Conservation (phyloP, 2,888 invertebrate species). For the Melanotus villosus region DNA sequence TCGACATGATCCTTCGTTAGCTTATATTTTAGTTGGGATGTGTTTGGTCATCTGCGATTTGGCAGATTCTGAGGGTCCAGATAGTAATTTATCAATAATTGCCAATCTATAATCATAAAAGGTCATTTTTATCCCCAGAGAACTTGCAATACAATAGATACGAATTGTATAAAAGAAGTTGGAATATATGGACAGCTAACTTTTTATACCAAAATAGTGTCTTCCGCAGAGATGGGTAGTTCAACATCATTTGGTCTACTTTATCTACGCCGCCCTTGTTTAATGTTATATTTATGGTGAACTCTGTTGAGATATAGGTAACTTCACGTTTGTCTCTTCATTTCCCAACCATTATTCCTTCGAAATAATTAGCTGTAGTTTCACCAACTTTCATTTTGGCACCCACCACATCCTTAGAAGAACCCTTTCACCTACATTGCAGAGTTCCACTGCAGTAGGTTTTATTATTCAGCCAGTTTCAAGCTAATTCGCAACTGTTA, state of each 20-base stretch:
- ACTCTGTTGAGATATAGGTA: background rate
- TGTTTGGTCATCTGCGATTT: background rate
- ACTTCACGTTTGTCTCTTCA: background rate
- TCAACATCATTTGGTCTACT: too few relatives aligned
- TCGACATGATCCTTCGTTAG: background rate
- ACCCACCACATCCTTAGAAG: background rate
- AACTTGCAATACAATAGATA: background rate
- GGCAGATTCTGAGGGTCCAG: background rate
- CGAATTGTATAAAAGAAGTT: background rate
- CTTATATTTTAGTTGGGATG: background rate
- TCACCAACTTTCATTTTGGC: too few relatives aligned
- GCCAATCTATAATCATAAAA: background rate
- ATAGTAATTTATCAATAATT: background rate
- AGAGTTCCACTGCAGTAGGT: conserved; percentile 11
- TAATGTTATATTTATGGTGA: too few relatives aligned
- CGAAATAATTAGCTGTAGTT: background rate
- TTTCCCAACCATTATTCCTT: background rate
- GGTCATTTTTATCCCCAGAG: background rate
- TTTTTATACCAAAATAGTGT: background rate
- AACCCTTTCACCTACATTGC: background rate
- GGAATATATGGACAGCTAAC: background rate
- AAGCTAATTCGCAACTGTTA: conserved; percentile 14
- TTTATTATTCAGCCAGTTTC: background rate
- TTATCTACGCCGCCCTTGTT: too few relatives aligned
- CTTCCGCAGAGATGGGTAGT: background rate